phyloP scores from a whole-genome alignment of 1,140 invertebrate genomes.

The Pseudomyrmex gracilis region DNA sequence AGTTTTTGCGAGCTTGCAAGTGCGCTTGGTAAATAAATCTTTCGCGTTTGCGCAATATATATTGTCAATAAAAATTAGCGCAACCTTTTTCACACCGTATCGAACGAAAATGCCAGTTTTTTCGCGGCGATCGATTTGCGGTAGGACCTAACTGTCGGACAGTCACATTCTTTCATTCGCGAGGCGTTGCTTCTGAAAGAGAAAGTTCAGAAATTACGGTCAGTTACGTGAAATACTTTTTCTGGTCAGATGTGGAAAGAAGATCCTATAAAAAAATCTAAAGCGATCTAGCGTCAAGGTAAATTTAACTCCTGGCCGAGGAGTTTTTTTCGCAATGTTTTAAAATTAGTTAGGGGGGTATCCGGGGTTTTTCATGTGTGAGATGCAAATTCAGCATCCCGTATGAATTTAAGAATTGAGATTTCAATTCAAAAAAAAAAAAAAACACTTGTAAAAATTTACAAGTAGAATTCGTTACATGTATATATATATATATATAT shows the following conservation, averaged over 20 bases:
- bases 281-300: neutral
- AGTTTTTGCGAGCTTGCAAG: neutral
- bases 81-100: slow-evolving; percentile 1
- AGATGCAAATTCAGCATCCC: too few species aligned
- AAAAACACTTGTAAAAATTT: too few species aligned
- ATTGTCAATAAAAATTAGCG: slow-evolving; percentile 1
- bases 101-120: slow-evolving; percentile 32
- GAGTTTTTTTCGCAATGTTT: too few species aligned
- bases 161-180: slow-evolving; percentile 29
- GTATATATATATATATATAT: too few species aligned
- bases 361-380: too few species aligned
- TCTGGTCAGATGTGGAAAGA: slow-evolving; percentile 7
- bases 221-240: slow-evolving; percentile 24
- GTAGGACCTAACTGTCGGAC: slow-evolving; percentile 12
- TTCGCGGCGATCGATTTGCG: slow-evolving; percentile 51
- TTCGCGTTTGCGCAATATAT: neutral
- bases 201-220: slow-evolving; percentile 53
- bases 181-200: slow-evolving; percentile 42
- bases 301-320: too few species aligned
- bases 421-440: too few species aligned
- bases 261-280: slow-evolving; percentile 7
- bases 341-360: too few species aligned
- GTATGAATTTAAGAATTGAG: too few species aligned
- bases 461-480: too few species aligned
- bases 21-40: neutral